phyloP scores from a whole-genome alignment of 2,113 vertebrate genomes.

The Tympanuchus pallidicinctus region DNA sequence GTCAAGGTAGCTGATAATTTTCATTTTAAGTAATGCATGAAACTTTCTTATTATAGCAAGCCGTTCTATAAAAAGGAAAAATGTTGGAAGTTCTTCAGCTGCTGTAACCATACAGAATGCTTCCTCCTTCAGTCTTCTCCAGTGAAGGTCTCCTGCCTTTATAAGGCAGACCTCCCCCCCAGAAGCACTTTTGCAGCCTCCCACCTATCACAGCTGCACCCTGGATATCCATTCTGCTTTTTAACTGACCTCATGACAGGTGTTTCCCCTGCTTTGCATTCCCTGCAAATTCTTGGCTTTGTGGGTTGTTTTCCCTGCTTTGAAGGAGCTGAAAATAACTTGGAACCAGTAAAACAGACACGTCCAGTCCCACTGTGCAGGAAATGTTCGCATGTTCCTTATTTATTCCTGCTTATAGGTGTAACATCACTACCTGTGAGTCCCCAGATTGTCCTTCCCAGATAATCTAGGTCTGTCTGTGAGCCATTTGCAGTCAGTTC shows the following conservation, averaged over 20 bases:
- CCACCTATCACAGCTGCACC: background rate
- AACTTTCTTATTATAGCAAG: background rate
- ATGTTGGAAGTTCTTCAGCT: background rate
- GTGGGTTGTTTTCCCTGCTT: background rate
- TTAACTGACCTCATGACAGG: constrained; percentile 52
- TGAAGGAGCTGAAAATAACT: constrained; percentile 37
- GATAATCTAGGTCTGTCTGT: background rate
- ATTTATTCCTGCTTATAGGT: constrained; percentile 6
- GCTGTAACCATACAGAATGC: background rate
- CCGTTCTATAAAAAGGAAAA: background rate
- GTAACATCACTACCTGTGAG: background rate
- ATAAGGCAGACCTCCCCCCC: background rate
- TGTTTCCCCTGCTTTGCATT: constrained; percentile 55
- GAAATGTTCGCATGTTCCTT: background rate
- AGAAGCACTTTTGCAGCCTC: background rate
- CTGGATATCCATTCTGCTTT: background rate
- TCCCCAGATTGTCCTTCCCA: background rate
- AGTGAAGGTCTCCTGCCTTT: background rate
- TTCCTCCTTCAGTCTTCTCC: background rate
- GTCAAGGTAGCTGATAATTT: background rate
- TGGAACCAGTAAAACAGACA: background rate
- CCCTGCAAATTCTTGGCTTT: constrained; percentile 23
- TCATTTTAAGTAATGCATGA: background rate
- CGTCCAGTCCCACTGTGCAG: background rate
- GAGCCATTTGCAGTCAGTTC: background rate